These are phyloP conservation scores for Notamacropus eugenii DNA, from an alignment of 2,797 vertebrate species.

Conservation along the genomic window DNA sequence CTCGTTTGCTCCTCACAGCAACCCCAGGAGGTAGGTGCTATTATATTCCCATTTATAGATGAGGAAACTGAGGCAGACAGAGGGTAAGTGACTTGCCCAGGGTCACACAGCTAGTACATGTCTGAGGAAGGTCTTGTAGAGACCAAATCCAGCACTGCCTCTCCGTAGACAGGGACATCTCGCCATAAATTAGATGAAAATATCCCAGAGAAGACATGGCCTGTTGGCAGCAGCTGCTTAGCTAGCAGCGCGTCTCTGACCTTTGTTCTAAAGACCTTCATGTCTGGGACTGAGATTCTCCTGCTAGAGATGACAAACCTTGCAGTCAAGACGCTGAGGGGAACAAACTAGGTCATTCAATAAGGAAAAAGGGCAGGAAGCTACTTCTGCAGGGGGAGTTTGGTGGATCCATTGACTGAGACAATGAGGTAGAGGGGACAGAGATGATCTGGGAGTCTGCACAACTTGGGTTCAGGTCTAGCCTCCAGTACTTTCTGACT, in stretches of 20 bases:
- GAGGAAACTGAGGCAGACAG: background rate
- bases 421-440: background rate
- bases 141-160: background rate
- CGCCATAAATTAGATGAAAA: background rate
- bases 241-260: background rate
- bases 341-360: background rate
- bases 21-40: no score
- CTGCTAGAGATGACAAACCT: background rate
- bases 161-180: background rate
- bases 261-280: background rate
- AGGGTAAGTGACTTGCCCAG: background rate
- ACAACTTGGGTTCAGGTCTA: background rate
- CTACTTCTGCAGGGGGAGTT: background rate
- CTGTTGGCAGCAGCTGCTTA: background rate
- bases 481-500: background rate
- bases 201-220: background rate
- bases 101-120: background rate
- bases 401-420: background rate
- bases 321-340: background rate
- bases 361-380: background rate
- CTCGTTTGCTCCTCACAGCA: background rate
- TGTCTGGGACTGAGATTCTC: background rate
- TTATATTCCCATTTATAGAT: background rate
- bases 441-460: background rate
- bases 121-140: background rate